These are phyloP conservation scores for Noctua janthe DNA, from an alignment of 2,888 invertebrate genomes.

Conservation along the genomic window DNA sequence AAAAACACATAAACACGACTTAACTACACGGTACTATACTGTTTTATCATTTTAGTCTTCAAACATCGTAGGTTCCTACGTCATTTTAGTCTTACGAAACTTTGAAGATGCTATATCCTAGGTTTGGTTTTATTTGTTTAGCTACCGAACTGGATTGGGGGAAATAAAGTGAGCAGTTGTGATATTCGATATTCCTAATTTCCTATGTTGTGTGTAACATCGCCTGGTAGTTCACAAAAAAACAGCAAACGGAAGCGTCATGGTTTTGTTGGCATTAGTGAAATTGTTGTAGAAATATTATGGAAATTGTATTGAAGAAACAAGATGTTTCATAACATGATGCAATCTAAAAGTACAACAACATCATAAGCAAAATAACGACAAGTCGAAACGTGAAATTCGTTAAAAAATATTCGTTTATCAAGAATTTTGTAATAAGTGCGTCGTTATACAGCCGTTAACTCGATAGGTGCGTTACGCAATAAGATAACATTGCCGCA, in stretches of 20 bases:
- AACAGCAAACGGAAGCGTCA: background rate
- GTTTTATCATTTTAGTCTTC: no score
- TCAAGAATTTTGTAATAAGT: constrained; percentile 21
- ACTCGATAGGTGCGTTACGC: constrained; percentile 15
- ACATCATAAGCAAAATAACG: constrained; percentile 9
- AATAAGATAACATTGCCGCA: constrained; percentile 36
- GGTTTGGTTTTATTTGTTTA: background rate
- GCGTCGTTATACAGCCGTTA: constrained; percentile 35
- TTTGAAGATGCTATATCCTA: background rate
- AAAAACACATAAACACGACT: background rate
- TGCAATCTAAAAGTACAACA: constrained; percentile 3
- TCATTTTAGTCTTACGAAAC: background rate
- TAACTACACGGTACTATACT: background rate
- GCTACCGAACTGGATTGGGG: background rate
- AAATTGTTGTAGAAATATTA: background rate
- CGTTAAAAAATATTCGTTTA: constrained; percentile 33
- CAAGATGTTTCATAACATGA: background rate
- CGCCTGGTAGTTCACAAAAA: background rate
- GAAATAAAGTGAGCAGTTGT: background rate
- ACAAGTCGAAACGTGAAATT: background rate
- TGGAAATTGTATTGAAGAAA: background rate
- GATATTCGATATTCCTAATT: background rate
- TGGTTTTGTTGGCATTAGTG: background rate
- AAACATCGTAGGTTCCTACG: no score
- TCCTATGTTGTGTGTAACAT: background rate